Evolutionary conservation across 30 jellyfish, hydroid and myxozoan species (phyloP).

Genomic region (Haliclystus octoradiatus): DNA sequence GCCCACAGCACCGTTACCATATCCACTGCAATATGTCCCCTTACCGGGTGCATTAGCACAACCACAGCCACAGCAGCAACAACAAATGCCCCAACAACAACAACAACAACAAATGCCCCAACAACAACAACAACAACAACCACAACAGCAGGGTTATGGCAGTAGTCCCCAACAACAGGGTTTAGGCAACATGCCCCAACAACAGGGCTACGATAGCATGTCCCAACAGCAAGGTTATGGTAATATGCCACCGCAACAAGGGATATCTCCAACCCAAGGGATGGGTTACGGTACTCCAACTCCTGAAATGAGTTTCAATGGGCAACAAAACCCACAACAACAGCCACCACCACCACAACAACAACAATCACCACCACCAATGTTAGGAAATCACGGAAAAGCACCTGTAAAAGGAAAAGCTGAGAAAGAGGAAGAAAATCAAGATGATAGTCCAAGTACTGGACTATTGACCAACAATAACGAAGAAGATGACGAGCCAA

Average conservation of each 20-base stretch:
- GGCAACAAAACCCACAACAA: background rate
- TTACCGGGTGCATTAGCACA: background rate
- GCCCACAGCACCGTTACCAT: slow-evolving; percentile 38
- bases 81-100: background rate
- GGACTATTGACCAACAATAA: background rate
- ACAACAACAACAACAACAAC: background rate
- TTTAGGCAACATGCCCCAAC: background rate
- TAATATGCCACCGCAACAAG: background rate
- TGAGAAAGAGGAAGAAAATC: background rate
- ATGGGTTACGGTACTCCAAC: background rate
- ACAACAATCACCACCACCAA: background rate
- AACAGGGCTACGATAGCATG: background rate
- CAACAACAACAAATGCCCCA: background rate
- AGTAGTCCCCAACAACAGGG: background rate
- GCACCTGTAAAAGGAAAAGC: no score
- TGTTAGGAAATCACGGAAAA: no score
- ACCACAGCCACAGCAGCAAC: background rate
- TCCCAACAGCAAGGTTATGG: background rate
- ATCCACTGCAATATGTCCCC: slow-evolving; percentile 1
- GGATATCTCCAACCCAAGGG: background rate
- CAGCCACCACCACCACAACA: background rate
- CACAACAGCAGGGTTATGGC: background rate
- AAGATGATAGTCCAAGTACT: background rate
- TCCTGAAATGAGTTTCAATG: background rate
- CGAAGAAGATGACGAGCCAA: background rate